phyloP scores from a whole-genome alignment of 2,113 vertebrate species.

The Dromaius novaehollandiae region DNA sequence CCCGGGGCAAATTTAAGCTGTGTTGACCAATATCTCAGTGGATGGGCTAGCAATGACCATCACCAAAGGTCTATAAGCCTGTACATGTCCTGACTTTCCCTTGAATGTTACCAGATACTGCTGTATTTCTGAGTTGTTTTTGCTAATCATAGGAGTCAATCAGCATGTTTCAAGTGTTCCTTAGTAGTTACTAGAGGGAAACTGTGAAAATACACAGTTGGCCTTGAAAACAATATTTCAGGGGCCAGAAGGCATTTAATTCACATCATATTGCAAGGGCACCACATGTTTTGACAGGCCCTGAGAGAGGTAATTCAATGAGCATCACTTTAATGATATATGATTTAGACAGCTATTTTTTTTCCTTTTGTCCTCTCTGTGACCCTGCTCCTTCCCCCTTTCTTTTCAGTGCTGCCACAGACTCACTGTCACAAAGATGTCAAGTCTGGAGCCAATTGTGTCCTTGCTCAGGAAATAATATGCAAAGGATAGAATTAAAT shows the following conservation, averaged over 20 bases:
- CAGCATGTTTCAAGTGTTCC: not conserved
- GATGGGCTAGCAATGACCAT: not conserved
- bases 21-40: not conserved
- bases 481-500: not conserved
- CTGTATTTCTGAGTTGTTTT: not conserved
- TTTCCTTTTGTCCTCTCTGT: constrained; percentile 69
- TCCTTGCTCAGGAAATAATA: not conserved
- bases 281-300: constrained; percentile 70
- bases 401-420: constrained; percentile 31
- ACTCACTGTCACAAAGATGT: constrained; percentile 42
- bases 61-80: not conserved
- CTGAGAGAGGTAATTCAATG: constrained; percentile 72
- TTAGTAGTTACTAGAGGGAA: constrained; percentile 19
- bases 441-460: constrained; percentile 19
- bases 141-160: not conserved
- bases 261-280: constrained; percentile 65
- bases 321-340: constrained; percentile 75
- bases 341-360: constrained; percentile 70
- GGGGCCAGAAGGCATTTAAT: constrained; percentile 69
- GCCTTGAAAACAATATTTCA: constrained; percentile 71
- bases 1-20: fast-evolving
- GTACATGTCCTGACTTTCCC: fast-evolving
- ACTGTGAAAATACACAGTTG: constrained; percentile 55
- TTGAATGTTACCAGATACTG: not conserved
- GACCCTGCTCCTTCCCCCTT: constrained; percentile 59